Base-by-base conservation (phyloP, 2,113 vertebrate species). In the Tautogolabrus adspersus region DNA sequence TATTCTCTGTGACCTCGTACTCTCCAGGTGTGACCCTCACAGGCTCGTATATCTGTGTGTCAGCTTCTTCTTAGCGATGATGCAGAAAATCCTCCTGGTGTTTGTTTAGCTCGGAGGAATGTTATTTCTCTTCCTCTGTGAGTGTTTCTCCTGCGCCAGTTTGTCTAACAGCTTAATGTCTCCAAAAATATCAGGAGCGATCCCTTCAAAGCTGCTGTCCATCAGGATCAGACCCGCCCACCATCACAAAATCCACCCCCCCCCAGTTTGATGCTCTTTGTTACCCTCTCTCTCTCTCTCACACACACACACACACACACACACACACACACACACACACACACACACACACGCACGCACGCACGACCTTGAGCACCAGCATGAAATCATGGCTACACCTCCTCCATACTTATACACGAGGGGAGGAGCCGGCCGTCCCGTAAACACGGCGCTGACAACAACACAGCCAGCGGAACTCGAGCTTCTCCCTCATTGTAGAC, bases 101-200 rank as follows among this genome's bases (percentile, higher is more conserved):
- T 82, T 83, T 81, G 70, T 85, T 66, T 51, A 59, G 63, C 51
- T 77, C 38, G 66, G 61, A 63, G 38, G 11, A 10, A 57, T 10
- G 52, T 49, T 21, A 58, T 67, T 70, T 22, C 56, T 13, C 64
- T 11, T 23, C 34, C 55, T 15, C 66, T 8, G 21, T 37, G 51
- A 30, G 37, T 30, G 30, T 66, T 51, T 38, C 56, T 59, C 56
- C 67, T 63, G 34, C 68, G 61, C 51, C 51, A 62, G 63, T 73
- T 82, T 75, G 60, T 77, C 49, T 65, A 52, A 62, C 54, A 74
- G 74, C 74, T 85, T 82, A 73, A 56, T 51, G 51, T 78, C 69
- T 63, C 22, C 42, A 37, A 16, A 19, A 63, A 56, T 49, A 38
- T 10, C 30, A 30, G 12, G 21, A 52, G 61, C 49, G 40, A 51